Conservation (phyloP, 2,888 invertebrate genomes). For the Macaria notata region DNA sequence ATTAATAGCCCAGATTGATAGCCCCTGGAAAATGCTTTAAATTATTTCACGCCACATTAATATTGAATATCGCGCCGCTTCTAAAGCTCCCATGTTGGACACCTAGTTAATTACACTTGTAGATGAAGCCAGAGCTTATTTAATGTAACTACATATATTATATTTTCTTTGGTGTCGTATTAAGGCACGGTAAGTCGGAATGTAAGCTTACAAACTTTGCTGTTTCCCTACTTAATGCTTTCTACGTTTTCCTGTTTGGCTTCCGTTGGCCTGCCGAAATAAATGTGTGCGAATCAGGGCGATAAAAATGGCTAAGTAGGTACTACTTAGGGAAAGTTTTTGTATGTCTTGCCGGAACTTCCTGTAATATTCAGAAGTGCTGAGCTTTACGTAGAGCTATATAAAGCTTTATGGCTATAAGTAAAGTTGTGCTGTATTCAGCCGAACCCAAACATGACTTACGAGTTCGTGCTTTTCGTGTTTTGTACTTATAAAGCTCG, state of each 20-base stretch:
- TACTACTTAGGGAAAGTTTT: conserved; percentile 6
- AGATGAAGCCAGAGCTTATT: too few species aligned
- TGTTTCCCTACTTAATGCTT: conserved; percentile 15
- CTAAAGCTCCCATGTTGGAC: conserved; percentile 37
- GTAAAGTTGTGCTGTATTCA: conserved; percentile 2
- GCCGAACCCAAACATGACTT: conserved; percentile 15
- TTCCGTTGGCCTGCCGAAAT: neutral
- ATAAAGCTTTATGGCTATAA: neutral
- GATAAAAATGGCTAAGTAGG: conserved; percentile 5
- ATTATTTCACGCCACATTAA: conserved; percentile 75
- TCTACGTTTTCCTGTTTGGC: conserved; percentile 16
- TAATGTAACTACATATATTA: too few species aligned
- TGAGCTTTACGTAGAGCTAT: too few species aligned
- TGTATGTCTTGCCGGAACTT: conserved; percentile 10
- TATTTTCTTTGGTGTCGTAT: too few species aligned
- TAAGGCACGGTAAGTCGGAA: conserved; percentile 5
- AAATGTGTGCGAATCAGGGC: conserved; percentile 10
- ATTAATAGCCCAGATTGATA: conserved; percentile 75
- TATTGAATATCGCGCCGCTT: conserved; percentile 63
- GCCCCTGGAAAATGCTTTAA: conserved; percentile 71
- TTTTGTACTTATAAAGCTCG: conserved; percentile 14
- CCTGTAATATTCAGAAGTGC: neutral
- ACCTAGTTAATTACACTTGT: conserved; percentile 39
- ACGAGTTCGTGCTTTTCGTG: conserved; percentile 17
- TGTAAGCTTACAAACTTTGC: conserved; percentile 18